phyloP scores from a whole-genome alignment of 2,113 vertebrate species.

The Bos taurus region DNA sequence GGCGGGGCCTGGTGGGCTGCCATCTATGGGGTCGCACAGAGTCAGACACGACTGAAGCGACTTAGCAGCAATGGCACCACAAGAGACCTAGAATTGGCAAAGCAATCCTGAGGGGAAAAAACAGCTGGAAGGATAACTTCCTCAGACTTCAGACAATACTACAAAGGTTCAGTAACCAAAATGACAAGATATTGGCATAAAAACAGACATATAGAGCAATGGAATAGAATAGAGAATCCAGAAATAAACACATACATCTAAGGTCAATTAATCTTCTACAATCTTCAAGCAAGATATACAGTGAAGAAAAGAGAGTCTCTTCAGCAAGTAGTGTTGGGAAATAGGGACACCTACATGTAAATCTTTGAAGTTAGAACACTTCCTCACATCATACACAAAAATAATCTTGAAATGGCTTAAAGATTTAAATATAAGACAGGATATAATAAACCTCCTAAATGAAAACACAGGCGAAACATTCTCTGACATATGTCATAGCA shows the following conservation, averaged over 20 bases:
- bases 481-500: neutral
- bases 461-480: neutral
- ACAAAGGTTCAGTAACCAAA: neutral
- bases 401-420: neutral
- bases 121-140: neutral
- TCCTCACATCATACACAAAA: neutral
- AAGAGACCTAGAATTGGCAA: neutral
- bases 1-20: too few species aligned
- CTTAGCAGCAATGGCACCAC: neutral
- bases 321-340: neutral
- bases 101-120: neutral
- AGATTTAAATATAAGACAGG: neutral
- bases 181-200: neutral
- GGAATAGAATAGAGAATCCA: neutral
- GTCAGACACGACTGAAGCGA: too few species aligned
- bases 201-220: neutral
- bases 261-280: neutral
- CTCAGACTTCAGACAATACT: neutral
- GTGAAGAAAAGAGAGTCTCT: neutral
- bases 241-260: neutral
- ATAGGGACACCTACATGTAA: neutral
- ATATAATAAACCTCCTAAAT: neutral
- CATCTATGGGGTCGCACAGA: too few species aligned
- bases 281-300: neutral
- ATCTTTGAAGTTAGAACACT: neutral